These are phyloP conservation scores for Yponomeuta evonymella DNA, from an alignment of 2,888 invertebrate species.

Conservation along the genomic window DNA sequence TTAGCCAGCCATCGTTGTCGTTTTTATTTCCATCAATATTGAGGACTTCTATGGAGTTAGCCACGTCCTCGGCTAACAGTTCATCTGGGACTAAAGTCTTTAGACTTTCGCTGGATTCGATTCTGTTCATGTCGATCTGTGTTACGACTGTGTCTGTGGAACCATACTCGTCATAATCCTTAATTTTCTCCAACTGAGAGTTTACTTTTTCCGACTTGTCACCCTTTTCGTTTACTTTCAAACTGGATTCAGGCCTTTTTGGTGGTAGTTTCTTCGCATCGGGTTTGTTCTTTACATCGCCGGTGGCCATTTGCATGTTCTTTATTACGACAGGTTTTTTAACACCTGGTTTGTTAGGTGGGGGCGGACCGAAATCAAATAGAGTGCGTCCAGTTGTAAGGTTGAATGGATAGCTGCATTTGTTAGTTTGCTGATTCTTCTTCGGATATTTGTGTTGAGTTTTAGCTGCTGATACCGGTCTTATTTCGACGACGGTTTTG, in stretches of 20 bases:
- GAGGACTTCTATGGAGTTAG: conserved; percentile 67
- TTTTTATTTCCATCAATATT: conserved; percentile 54
- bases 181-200: conserved; percentile 44
- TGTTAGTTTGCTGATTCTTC: conserved; percentile 43
- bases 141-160: conserved; percentile 76
- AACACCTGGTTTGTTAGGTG: conserved; percentile 32
- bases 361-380: conserved; percentile 46
- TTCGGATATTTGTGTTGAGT: conserved; percentile 43
- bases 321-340: conserved; percentile 3
- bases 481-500: conserved; percentile 66
- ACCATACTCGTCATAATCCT: conserved; percentile 64
- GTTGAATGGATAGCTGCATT: conserved; percentile 71
- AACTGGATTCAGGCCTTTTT: conserved; percentile 38
- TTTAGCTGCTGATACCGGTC: conserved; percentile 41
- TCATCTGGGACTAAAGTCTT: conserved; percentile 70
- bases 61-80: conserved; percentile 38
- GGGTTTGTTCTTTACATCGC: conserved; percentile 51
- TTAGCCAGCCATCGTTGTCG: conserved; percentile 89
- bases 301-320: conserved; percentile 44
- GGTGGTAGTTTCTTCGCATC: conserved; percentile 48
- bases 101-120: conserved; percentile 68
- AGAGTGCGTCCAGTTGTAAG: conserved; percentile 66
- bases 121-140: conserved; percentile 60
- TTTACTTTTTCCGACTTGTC: conserved; percentile 44
- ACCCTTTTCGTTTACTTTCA: conserved; percentile 54